These are phyloP conservation scores for Brachypteracias leptosomus DNA, from an alignment of 2,113 vertebrate genomes.

Conservation along the genomic window DNA sequence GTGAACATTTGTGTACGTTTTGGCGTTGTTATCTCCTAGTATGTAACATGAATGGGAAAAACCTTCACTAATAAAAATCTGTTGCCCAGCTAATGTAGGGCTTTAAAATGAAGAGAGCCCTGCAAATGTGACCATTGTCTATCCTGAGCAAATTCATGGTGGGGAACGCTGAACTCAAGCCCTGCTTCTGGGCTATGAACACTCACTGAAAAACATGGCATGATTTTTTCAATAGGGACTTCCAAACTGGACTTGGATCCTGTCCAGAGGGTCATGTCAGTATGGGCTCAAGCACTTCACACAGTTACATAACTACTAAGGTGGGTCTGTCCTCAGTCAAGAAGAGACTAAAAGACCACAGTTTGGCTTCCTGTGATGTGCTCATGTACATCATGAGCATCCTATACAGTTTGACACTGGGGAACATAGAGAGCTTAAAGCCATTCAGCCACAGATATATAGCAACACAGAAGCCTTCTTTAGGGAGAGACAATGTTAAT, in stretches of 20 bases:
- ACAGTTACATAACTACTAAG: background rate
- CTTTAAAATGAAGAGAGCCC: background rate
- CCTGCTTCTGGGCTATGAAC: background rate
- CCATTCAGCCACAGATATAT: background rate
- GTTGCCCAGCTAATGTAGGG: background rate
- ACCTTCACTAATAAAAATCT: background rate
- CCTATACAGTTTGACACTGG: background rate
- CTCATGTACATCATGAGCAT: no score
- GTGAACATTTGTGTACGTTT: background rate
- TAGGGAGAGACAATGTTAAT: background rate
- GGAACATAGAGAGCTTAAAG: background rate
- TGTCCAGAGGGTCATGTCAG: background rate
- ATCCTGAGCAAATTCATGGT: accelerated
- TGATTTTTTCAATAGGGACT: background rate
- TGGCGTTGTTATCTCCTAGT: background rate
- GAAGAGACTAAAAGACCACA: background rate
- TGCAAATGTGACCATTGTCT: background rate
- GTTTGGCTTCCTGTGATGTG: background rate
- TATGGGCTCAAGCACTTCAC: background rate
- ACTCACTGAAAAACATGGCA: background rate
- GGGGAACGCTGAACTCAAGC: background rate
- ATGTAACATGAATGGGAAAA: background rate
- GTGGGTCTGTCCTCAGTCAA: background rate
- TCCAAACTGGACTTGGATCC: background rate
- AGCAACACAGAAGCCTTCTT: background rate